phyloP scores from a whole-genome alignment of 2,113 vertebrate species.

The Crypturellus undulatus region DNA sequence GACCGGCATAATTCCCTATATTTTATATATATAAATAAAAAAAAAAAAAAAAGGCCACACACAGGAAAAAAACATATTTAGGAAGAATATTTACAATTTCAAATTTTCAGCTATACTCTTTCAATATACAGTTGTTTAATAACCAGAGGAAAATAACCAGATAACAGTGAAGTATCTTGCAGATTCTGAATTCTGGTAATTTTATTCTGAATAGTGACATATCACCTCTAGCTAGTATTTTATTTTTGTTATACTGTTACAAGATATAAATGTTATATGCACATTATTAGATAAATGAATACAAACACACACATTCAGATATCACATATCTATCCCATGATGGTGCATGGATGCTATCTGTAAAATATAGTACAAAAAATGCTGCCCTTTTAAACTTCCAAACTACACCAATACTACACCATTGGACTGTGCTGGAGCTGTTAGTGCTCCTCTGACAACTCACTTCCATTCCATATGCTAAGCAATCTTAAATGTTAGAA shows the following conservation, averaged over 20 bases:
- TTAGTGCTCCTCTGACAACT: background rate
- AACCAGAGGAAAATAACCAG: background rate
- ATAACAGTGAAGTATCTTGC: background rate
- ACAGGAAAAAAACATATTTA: background rate
- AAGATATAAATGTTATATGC: no score
- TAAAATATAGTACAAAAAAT: background rate
- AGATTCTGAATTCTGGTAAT: background rate
- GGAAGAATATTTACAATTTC: background rate
- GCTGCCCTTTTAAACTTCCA: background rate
- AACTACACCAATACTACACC: background rate
- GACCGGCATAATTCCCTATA: conserved; percentile 92
- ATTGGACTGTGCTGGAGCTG: background rate
- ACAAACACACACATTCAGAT: background rate
- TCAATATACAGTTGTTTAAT: background rate
- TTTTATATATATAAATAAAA: background rate
- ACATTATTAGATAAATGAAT: background rate
- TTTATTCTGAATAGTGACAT: background rate
- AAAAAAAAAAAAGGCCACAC: background rate
- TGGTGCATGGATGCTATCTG: background rate
- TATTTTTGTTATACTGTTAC: background rate
- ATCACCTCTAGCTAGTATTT: background rate
- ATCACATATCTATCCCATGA: background rate
- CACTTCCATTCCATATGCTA: background rate
- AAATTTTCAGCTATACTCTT: background rate
- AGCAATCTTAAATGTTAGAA: background rate